Evolutionary conservation across 2,888 invertebrate species (phyloP), one percentile per base, ranked within the genome.

Genomic region (Allolobophora icterica): DNA sequence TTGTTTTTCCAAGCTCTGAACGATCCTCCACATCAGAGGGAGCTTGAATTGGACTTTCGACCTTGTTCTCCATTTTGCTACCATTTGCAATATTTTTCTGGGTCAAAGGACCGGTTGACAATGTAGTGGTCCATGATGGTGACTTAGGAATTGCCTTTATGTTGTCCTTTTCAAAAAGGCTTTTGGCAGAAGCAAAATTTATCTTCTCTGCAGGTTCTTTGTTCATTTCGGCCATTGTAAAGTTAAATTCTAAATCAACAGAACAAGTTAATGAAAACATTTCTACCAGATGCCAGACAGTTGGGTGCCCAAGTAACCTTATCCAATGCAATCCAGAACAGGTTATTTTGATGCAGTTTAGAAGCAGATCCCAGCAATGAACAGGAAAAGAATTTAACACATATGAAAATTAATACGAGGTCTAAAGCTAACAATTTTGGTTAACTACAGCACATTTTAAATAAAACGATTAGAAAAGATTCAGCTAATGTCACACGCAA

Each of bases 151-250:
- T 58, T 58, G 24, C 30, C 8, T 71, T 71, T 11, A 71, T 13
- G 5, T 71, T 71, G 71, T 71, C 87, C 24, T 38, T 17, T 87
- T 87, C 35, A 87, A 87, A 87, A 87, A 35, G 87, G 38, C 87
- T 87, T 87, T 38, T 87, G 87, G 87, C 87, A 38, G 3, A 6
- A 87, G 87, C 87, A 35, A 87, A 87, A 38, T 87, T 87, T 87
- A 87, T 87, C 15, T 19, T 87, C 35, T 87, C 87, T 38, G 19
- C 87, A 35, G 35, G 34, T 87, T 87, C 87, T 35, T 87, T 38
- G 34, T 87, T 38, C 87, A 87, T 87, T 87, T 87, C 34, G 38
- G 87, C 38, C 87, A 35, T 87, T 87, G 34, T 34, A 71, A 71
- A 30, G 11, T 71, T 71, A 30, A 71, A n/a, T 71, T 71, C 71